Conservation (phyloP, 2,797 vertebrate species). For the Lacerta agilis region DNA sequence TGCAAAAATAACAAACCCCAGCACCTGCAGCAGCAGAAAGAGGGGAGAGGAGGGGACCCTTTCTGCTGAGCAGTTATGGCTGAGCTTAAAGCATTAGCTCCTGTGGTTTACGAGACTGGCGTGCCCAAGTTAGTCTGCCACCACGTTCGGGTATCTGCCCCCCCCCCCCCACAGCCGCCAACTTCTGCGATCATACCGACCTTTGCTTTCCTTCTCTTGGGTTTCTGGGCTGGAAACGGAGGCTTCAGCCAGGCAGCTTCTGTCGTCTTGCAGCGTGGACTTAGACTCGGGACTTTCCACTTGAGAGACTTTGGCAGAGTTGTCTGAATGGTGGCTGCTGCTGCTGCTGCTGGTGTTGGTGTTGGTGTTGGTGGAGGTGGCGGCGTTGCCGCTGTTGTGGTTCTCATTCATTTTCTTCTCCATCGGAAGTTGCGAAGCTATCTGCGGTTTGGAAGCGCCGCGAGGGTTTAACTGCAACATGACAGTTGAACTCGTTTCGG, state of each 20-base stretch:
- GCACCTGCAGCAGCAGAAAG: conserved; percentile 72
- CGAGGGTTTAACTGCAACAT: conserved; percentile 93
- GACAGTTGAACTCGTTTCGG: conserved; percentile 90
- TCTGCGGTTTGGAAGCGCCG: conserved; percentile 90
- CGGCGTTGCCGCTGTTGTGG: conserved; percentile 73
- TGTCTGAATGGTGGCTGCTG: conserved; percentile 68
- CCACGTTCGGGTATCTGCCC: conserved; percentile 78
- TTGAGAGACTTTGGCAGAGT: conserved; percentile 84
- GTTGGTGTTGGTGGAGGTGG: fast-evolving
- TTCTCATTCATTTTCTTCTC: conserved; percentile 90
- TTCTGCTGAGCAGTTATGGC: conserved; percentile 90
- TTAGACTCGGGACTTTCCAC: conserved; percentile 89
- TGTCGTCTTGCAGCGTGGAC: conserved; percentile 86
- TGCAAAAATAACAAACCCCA: conserved; percentile 47
- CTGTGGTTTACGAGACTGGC: conserved; percentile 89
- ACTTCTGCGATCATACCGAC: conserved; percentile 89
- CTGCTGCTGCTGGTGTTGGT: background rate
- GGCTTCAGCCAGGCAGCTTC: conserved; percentile 87
- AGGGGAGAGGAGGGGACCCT: conserved; percentile 41
- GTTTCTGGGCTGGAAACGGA: conserved; percentile 93
- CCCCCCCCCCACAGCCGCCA: conserved; percentile 67
- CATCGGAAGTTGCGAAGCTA: conserved; percentile 87
- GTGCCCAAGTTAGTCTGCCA: conserved; percentile 79
- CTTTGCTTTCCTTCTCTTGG: conserved; percentile 95
- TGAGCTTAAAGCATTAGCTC: conserved; percentile 88